Percentiles rank a stretch among this genome's conserved stretches.
These are phyloP conservation scores for Centrocercus urophasianus DNA, from an alignment of 2,113 vertebrate genomes.

Conservation along the genomic window DNA sequence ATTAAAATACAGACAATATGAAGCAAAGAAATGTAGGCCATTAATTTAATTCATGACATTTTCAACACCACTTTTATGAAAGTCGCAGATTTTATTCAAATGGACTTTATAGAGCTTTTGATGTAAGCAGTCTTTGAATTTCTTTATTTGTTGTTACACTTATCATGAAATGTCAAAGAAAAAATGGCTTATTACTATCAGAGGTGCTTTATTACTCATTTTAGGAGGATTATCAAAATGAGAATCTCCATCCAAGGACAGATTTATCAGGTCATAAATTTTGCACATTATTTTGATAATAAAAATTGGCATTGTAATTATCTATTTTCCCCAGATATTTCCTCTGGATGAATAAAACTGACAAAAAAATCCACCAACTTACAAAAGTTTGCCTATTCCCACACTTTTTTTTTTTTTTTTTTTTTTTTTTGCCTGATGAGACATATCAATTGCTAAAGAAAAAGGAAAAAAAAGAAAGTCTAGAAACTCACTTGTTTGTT, in stretches of 20 bases:
- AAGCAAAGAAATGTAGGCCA: constrained; percentile 60
- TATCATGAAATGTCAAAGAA: constrained; percentile 70
- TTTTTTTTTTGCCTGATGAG: background rate
- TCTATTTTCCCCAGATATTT: constrained; percentile 38
- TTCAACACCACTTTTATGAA: constrained; percentile 68
- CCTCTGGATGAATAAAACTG: constrained; percentile 20
- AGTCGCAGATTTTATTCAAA: constrained; percentile 71
- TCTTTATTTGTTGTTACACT: constrained; percentile 70
- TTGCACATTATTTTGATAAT: constrained; percentile 64
- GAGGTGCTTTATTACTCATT: constrained; percentile 69
- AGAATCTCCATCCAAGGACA: constrained; percentile 57
- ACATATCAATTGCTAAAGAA: background rate
- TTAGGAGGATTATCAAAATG: constrained; percentile 72
- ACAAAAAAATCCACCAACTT: constrained; percentile 26
- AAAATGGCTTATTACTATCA: constrained; percentile 65
- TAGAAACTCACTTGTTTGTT: background rate
- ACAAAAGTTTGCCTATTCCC: constrained; percentile 14
- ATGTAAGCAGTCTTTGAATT: constrained; percentile 71
- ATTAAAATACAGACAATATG: constrained; percentile 71
- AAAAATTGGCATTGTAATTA: constrained; percentile 65
- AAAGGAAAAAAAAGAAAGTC: background rate
- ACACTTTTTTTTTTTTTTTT: background rate
- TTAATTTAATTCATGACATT: constrained; percentile 76
- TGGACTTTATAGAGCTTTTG: constrained; percentile 71
- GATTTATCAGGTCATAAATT: constrained; percentile 69